Base-by-base conservation (phyloP, 2,113 vertebrate genomes). In the Terrapene triunguis region DNA sequence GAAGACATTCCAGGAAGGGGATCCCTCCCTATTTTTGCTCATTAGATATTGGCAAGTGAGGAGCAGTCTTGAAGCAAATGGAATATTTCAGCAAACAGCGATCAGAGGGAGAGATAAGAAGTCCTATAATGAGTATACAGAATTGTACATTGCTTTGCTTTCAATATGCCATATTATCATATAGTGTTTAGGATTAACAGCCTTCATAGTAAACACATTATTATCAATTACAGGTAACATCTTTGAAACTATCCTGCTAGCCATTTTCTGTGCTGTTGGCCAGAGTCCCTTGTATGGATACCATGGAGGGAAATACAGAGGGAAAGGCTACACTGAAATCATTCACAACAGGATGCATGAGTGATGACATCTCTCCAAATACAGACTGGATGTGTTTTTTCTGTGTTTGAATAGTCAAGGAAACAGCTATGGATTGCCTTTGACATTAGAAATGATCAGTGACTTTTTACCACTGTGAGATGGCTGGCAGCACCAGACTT, bases 321-420 rank as follows among this genome's bases (percentile, higher is more conserved):
- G 35, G 19, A 89, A 94, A n/a, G 8, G 32, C 13, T 0, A 0
- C 51, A 92, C 47, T 2, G 0, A 54, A 96, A 76, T 95, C 27
- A 78, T 11, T 85, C 3, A 25, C 3, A 25, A 72, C 14, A 80
- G 53, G 76, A 80, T 85, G 57, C 14, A 72, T 76, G n/a, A 96
- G 48, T 7, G 82, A 24, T 51, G 57, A 53, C 42, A 82, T 87
- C 54, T 94, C 87, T 95, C 35, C 19, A 88, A 80, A 82, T 69
- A 32, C 27, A 82, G 59, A 59, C 1, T 5, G 55, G 84, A 21
- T 24, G 51, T 1, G 2, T 74, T 74, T 80, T 78, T 59, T 82
- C 90, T 93, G 29, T 84, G 59, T 82, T 84, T n/a, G 85, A 91
- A 92, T 83, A 87, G 95, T 94, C 62, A 96, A 87, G 93, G 44